Evolutionary conservation across 2,888 invertebrate species (phyloP).

Genomic region (Tinea trinotella): DNA sequence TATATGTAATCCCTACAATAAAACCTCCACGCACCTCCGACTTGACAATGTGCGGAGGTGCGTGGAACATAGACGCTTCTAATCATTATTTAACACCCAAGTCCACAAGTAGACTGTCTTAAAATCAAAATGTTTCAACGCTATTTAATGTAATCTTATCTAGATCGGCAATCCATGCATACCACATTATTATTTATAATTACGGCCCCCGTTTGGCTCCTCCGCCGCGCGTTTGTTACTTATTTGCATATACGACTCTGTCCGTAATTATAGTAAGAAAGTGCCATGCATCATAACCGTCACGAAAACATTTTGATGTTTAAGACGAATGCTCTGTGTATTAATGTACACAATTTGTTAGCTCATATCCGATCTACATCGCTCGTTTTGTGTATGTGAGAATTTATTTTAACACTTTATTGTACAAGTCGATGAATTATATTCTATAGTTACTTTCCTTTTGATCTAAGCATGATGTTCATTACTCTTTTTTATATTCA

Average conservation of each 20-base stretch:
- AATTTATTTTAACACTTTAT: conserved; percentile 53
- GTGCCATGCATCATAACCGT: conserved; percentile 57
- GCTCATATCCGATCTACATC: conserved; percentile 38
- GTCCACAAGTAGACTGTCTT: conserved; percentile 60
- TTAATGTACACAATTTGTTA: conserved; percentile 35
- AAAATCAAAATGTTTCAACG: conserved; percentile 71
- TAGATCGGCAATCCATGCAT: conserved; percentile 59
- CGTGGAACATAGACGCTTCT: conserved; percentile 48
- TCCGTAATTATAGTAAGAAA: conserved; percentile 53
- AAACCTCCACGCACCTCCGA: not conserved
- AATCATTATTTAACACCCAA: conserved; percentile 44
- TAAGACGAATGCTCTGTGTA: conserved; percentile 49
- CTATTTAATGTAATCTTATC: conserved; percentile 67
- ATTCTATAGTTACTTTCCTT: conserved; percentile 56
- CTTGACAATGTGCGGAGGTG: not conserved
- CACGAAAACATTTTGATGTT: conserved; percentile 57
- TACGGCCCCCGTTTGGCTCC: conserved; percentile 54
- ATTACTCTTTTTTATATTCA: conserved; percentile 63
- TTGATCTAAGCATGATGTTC: conserved; percentile 70
- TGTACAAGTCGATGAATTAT: conserved; percentile 58
- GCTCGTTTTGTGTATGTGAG: conserved; percentile 56
- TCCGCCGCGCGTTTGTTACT: conserved; percentile 53
- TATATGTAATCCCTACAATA: not conserved
- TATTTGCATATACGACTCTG: conserved; percentile 70
- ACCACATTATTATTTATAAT: conserved; percentile 67